Evolutionary conservation across 2,113 vertebrate genomes (phyloP).

Genomic region (Plecotus auritus): DNA sequence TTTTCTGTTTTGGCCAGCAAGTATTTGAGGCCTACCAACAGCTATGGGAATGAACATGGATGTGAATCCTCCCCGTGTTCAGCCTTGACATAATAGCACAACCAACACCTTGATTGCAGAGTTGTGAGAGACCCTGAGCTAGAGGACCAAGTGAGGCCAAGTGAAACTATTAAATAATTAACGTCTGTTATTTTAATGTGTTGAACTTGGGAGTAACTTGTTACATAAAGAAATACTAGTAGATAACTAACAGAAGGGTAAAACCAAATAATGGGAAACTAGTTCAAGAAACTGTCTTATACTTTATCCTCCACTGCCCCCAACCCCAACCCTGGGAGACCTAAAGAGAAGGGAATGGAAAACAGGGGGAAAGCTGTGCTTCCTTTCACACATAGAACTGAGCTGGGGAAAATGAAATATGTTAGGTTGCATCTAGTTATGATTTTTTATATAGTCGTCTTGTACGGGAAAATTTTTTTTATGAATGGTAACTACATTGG

Average conservation of each 20-base stretch:
- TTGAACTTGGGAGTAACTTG: not conserved
- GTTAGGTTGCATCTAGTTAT: not conserved
- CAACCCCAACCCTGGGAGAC: not conserved
- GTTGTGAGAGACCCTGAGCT: not conserved
- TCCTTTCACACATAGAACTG: not conserved
- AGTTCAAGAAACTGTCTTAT: not conserved
- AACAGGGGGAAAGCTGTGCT: not conserved
- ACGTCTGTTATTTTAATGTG: not conserved
- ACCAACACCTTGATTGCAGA: not conserved
- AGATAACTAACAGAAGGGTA: not conserved
- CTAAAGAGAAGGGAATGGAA: not conserved
- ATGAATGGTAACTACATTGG: not conserved
- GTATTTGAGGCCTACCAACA: not conserved
- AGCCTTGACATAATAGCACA: not conserved
- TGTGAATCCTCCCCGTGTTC: not conserved
- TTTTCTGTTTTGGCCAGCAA: not conserved
- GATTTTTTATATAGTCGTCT: not conserved
- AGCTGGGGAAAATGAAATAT: not conserved
- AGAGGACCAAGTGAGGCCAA: not conserved
- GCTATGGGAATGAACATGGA: not conserved
- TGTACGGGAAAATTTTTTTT: not conserved
- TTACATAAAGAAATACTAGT: not conserved
- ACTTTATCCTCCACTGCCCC: not conserved
- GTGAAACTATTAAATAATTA: not conserved
- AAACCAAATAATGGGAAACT: not conserved